phyloP scores from a whole-genome alignment of 2,888 invertebrate genomes.

The Alentia gelatinosa region DNA sequence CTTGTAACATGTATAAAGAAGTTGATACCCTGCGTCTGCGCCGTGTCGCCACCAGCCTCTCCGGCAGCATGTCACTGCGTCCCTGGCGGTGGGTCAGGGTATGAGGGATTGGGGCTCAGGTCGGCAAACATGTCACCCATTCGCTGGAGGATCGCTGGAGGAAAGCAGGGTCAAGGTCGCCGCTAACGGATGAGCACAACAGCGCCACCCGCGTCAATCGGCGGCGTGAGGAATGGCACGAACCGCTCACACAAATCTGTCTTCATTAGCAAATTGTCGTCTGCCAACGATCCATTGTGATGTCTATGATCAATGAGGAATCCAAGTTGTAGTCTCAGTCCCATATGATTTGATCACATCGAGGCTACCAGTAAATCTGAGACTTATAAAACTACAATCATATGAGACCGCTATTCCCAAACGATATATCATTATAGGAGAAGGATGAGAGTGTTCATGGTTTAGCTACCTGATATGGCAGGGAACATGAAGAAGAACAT shows the following conservation, averaged over 20 bases:
- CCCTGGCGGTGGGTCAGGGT: neutral
- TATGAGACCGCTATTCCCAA: too few species aligned
- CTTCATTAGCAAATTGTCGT: constrained; percentile 19
- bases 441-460: too few species aligned
- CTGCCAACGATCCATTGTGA: neutral
- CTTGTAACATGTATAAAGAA: neutral
- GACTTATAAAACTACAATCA: too few species aligned
- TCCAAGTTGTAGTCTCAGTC: too few species aligned
- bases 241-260: neutral
- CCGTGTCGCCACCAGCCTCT: too few species aligned
- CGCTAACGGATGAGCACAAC: neutral
- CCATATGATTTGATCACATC: too few species aligned
- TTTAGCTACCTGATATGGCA: too few species aligned
- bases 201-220: neutral
- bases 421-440: too few species aligned
- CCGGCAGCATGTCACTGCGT: too few species aligned
- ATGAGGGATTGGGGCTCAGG: neutral
- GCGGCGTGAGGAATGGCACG: constrained; percentile 9
- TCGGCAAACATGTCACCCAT: neutral
- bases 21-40: neutral
- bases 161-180: neutral
- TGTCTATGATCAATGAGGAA: too few species aligned
- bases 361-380: too few species aligned
- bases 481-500: too few species aligned
- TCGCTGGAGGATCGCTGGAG: neutral